phyloP scores from a whole-genome alignment of 37 sponge, comb jelly and placozoan species.

The Diacarnus erythraeanus region DNA sequence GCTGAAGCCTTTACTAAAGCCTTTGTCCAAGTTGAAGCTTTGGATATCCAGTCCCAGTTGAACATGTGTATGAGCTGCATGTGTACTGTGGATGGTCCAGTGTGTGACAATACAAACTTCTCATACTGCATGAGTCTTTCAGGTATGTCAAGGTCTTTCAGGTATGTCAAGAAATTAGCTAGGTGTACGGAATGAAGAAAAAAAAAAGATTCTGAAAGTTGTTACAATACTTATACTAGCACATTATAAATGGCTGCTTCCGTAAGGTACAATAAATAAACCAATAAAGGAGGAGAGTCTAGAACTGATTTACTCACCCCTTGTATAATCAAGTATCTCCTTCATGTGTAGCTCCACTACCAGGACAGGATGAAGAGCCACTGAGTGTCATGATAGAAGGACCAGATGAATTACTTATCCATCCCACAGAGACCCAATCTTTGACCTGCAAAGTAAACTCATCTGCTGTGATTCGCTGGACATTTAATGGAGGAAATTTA shows the following conservation, averaged over 20 bases:
- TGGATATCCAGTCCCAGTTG: conserved; percentile 53
- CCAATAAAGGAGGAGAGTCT: too few species aligned
- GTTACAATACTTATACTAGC: too few species aligned
- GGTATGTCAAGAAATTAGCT: not conserved
- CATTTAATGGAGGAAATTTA: conserved; percentile 31
- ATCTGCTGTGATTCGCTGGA: conserved; percentile 45
- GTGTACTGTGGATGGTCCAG: conserved; percentile 33
- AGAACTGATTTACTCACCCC: too few species aligned
- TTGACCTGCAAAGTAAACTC: conserved; percentile 6
- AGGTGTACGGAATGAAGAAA: not conserved
- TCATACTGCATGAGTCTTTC: not conserved
- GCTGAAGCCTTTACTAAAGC: conserved; percentile 73
- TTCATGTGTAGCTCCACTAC: not conserved
- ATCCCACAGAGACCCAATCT: not conserved
- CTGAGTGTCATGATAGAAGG: not conserved
- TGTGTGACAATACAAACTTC: conserved; percentile 7
- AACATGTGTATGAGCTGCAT: conserved; percentile 54
- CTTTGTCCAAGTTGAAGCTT: conserved; percentile 64
- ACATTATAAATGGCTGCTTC: too few species aligned
- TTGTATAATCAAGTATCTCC: not conserved
- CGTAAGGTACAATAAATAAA: too few species aligned
- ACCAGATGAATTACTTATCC: not conserved
- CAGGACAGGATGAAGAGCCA: conserved; percentile 10
- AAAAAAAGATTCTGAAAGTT: too few species aligned
- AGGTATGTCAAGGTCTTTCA: not conserved